Evolutionary conservation across 2,113 vertebrate genomes (phyloP), one percentile per base, ranked within the genome.

Genomic region (Gymnarchus niloticus): DNA sequence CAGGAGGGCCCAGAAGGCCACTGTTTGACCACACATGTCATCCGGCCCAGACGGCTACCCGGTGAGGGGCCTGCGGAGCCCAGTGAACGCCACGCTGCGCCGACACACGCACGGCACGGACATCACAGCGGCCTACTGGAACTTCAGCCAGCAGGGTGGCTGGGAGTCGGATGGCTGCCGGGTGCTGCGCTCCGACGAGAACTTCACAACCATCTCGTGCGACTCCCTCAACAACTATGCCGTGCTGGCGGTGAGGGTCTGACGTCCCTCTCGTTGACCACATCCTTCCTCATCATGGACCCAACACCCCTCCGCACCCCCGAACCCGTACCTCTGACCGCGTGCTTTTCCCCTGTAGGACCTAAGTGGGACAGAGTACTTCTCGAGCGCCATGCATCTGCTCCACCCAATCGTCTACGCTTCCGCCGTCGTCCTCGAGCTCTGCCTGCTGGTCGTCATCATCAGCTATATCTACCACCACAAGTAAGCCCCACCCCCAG

Each of bases 331-430:
- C 21, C 12, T 76, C 21, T 52, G 48, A 73, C 48, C 14, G 2
- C 25, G 25, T 1, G 3, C 17, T 56, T 9, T 56, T 9, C 19
- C 25, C 69, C 17, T 56, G 57, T 90, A 99, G 98, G 98, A 99
- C 90, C 93, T 99, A 88, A 96, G 95, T 14, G 95, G 93, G 56
- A 93, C 94, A 1, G 97, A 98, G 69, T 91, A 95, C 14, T 94
- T 94, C 23, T 87, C 84, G 0, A 95, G 94, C 41, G 91, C 91
- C 52, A 92, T 96, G 89, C 93, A 93, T 77, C 95, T 96, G 37
- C 90, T 99, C 84, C 97, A 99, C 87, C 97, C 98, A 0, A 96
- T 99, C 85, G 93, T 96, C 89, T 99, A 99, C 44, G 95, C 96
- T 4, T 95, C 97, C 0, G 92, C 95, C 0, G 78, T 96, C 82